Percentiles rank a stretch among this genome's conserved stretches.
Conservation (phyloP, 2,113 vertebrate species). For the Eira barbara region DNA sequence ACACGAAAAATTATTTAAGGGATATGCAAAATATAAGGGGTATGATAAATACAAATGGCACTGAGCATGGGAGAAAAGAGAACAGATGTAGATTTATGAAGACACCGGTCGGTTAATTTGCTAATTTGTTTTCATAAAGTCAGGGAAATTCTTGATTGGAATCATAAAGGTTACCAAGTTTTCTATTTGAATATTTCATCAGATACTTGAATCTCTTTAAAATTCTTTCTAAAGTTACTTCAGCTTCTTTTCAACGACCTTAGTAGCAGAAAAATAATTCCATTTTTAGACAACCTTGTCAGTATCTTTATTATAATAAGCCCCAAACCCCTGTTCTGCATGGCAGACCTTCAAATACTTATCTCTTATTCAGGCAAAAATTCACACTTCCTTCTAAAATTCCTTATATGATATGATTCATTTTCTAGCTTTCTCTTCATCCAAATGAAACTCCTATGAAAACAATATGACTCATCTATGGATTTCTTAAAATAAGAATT, state of each 20-base stretch:
- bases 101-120: background rate
- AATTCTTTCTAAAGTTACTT: background rate
- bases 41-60: background rate
- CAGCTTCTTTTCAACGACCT: background rate
- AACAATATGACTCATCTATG: background rate
- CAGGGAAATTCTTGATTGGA: background rate
- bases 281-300: conserved; percentile 4
- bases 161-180: background rate
- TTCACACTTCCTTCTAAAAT: background rate
- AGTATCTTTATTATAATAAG: background rate
- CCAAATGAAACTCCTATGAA: background rate
- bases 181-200: background rate
- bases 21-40: background rate
- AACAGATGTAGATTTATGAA: background rate
- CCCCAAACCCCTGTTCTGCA: background rate
- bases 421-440: conserved; percentile 11
- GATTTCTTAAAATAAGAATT: conserved; percentile 12
- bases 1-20: background rate
- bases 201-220: background rate
- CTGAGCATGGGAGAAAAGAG: background rate
- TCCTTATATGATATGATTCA: background rate
- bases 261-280: background rate
- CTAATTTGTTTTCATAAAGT: background rate
- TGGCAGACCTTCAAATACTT: conserved; percentile 7
- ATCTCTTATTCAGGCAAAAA: background rate